Base-by-base conservation (phyloP, 2,888 invertebrate genomes). In the Phyllotreta striolata region DNA sequence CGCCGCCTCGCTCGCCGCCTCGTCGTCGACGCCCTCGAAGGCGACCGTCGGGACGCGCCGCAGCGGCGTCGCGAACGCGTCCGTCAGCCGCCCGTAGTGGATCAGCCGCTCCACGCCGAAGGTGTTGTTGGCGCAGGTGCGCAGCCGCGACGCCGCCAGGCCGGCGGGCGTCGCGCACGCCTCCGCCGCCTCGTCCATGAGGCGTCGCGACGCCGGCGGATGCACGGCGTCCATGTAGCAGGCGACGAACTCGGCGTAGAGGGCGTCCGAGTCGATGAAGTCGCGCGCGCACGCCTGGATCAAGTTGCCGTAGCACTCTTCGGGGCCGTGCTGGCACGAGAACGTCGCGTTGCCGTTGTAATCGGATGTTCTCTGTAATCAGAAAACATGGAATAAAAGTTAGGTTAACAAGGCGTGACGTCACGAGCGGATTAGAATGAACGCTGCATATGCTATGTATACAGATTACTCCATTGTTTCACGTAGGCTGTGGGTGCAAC, bases 161-260 rank as follows among this genome's bases (percentile, higher is more conserved):
- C 6, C 10, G n/a, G 43, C 24, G 1, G 59, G 4, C 4, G 8
- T n/a, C 14, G 38, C 14, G 37, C 64, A 64, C 39, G 1, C 38
- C 6, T 55, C 51, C n/a, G 49, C 12, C 8, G 43, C 55, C 8
- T 41, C 34, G 10, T 60, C 49, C 6, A 60, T n/a, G 2, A 44
- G 43, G 6, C 6, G 10, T 3, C 24, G 39, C 1, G 49, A 3
- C n/a, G 64, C 49, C n/a, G 14, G 24, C 1, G 38, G 4, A 1
- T 6, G 43, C 4, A 64, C n/a, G 34, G 43, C 44, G 12, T 79
- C 77, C 86, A 88, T 87, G 34, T 88, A 81, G 66, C 88, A 88
- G 75, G 86, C 84, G 67, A 88, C 80, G 68, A 86, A 82, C 57
- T 84, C 85, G 77, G 86, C 63, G 3, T 75, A 69, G n/a, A 62